Conservation (phyloP, 1,140 invertebrate species). For the Drosophila teissieri region DNA sequence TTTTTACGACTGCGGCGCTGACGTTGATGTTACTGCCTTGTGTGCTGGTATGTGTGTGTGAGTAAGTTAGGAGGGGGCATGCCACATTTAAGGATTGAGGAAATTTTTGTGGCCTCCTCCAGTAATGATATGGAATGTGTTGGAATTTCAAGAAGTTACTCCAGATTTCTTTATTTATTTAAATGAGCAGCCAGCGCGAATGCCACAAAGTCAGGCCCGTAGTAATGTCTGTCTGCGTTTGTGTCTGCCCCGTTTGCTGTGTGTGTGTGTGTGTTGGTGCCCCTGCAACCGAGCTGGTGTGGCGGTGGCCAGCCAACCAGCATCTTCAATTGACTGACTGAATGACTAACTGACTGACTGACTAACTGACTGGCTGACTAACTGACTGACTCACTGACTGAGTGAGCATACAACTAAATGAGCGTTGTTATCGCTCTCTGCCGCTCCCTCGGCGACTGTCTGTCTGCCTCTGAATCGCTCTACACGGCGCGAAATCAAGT, state of each 20-base stretch:
- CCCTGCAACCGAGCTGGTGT: slow-evolving; percentile 24
- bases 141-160: slow-evolving; percentile 84
- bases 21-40: slow-evolving; percentile 66
- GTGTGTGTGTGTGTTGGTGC: slow-evolving; percentile 2
- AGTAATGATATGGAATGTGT: slow-evolving; percentile 84
- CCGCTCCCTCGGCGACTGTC: slow-evolving; percentile 47
- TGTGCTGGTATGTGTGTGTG: slow-evolving; percentile 15
- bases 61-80: slow-evolving; percentile 30
- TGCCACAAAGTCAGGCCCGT: slow-evolving; percentile 38
- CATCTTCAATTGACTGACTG: slow-evolving; percentile 74
- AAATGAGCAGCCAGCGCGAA: slow-evolving; percentile 76
- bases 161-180: slow-evolving; percentile 84
- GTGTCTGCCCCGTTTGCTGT: slow-evolving; percentile 7
- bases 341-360: slow-evolving; percentile 42
- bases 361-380: slow-evolving; percentile 50
- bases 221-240: slow-evolving; percentile 15
- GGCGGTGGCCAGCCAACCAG: slow-evolving; percentile 59
- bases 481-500: slow-evolving; percentile 36
- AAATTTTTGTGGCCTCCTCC: slow-evolving; percentile 81
- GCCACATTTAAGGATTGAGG: slow-evolving; percentile 81
- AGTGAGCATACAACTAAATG: slow-evolving; percentile 71
- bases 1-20: slow-evolving; percentile 76
- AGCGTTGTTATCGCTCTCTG: slow-evolving; percentile 72
- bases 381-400: slow-evolving; percentile 42
- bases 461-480: slow-evolving; percentile 20